Evolutionary conservation across 2,888 invertebrate genomes (phyloP), one percentile per base, ranked within the genome.

Genomic region (Drosophila percnosoma): DNA sequence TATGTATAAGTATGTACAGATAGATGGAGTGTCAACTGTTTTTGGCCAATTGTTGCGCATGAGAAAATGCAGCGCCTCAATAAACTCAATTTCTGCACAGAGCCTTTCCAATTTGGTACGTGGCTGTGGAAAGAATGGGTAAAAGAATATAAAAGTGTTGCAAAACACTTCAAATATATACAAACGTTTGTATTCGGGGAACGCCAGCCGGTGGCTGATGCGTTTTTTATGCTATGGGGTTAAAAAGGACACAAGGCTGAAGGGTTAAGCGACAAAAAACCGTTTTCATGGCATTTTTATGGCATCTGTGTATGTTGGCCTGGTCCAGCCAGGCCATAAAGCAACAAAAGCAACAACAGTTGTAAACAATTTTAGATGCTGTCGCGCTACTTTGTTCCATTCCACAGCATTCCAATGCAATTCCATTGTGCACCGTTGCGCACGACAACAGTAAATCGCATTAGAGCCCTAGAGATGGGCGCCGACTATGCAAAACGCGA

Each of bases 11-110:
- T 33, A 34, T 45, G 15, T 38, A 31, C 33, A 51, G 29, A 54
- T 24, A 45, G 24, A 45, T 18, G 34, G 34, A 61, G 54, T 62
- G 59, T 52, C 59, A 67, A 61, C 53, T 57, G 57, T 48, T 65
- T 58, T 71, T 59, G 45, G 40, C 70, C 78, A 81, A 78, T 81
- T 79, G 81, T 81, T 77, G 81, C 74, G 70, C 69, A 48, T 71
- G 80, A 62, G 29, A 72, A 75, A 78, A 51, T 80, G 64, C 80
- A 80, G 48, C 51, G 64, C 78, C 65, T 77, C 73, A 68, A 79
- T 79, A 77, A 77, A 79, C 54, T 52, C 45, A n/a, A 36, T 33
- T 72, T 70, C 45, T 45, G 80, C 67, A 78, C 24, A 8, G 55
- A 49, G 65, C 45, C 49, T 48, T 21, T 13, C 7, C n/a, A 18